A percentile compares a stretch with the other conserved stretches of the same genome.
Conservation (phyloP, 2,797 vertebrate genomes). For the Margarornis squamiger region DNA sequence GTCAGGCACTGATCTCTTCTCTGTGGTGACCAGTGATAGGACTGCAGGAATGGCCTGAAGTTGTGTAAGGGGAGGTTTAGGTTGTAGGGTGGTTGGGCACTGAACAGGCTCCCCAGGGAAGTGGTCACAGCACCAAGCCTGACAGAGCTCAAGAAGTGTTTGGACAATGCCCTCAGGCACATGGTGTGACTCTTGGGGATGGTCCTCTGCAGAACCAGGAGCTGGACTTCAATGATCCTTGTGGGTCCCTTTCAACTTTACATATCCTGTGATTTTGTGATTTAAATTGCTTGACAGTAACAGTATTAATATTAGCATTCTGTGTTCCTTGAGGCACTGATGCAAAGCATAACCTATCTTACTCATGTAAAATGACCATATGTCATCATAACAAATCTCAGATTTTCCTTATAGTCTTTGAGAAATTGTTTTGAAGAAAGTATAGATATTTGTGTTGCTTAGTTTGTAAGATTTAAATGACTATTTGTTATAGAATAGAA, state of each 20-base stretch:
- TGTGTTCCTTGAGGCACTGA: not conserved
- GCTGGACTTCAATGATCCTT: not conserved
- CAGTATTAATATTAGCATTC: slow-evolving; percentile 32
- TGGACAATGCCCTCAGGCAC: too few relatives aligned
- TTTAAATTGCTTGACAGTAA: slow-evolving; percentile 46
- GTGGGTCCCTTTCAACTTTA: not conserved
- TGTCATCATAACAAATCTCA: not conserved
- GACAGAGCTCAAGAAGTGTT: not conserved
- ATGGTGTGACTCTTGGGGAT: not conserved
- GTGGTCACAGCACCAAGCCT: not conserved
- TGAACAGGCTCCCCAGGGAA: not conserved
- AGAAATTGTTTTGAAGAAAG: slow-evolving; percentile 5
- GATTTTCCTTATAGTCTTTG: not conserved
- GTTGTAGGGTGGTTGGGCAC: not conserved
- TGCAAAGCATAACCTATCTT: slow-evolving; percentile 27
- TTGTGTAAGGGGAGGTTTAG: not conserved
- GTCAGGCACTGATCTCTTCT: not conserved
- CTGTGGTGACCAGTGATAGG: not conserved
- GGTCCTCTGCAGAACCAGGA: not conserved
- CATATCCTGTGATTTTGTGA: not conserved
- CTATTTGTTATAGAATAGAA: not conserved
- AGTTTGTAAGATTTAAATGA: not conserved
- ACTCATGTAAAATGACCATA: slow-evolving; percentile 3
- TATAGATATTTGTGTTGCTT: not conserved
- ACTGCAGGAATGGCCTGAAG: not conserved